Base-by-base conservation (phyloP, 2,888 invertebrate species). In the Allygus modestus region DNA sequence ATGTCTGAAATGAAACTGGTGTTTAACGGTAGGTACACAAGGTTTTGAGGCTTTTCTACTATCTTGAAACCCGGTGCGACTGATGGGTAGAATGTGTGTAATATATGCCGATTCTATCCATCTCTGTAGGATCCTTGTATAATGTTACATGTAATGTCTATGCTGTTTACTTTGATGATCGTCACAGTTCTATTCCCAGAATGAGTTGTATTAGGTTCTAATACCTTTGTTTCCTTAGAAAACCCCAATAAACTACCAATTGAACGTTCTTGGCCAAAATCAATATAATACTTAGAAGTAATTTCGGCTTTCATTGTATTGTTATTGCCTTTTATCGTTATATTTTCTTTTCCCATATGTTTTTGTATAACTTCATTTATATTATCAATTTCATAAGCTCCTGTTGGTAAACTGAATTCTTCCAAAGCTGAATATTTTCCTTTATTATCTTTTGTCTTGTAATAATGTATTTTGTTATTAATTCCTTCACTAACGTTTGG, bases 61-160 rank as follows among this genome's bases (percentile, higher is more conserved):
- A 61, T 81, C n/a, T 81, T 61, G 37, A 81, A 81, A 26, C 81
- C 81, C 1, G 61, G 61, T 2, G 81, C 31, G 17, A 81, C 81
- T 4, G 81, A 28, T 28, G 58, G 58, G 20, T 58, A 54, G 26
- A 81, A 61, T 26, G 61, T 61, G 26, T 81, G 81, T 7, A 81
- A 20, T 58, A 81, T 81, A 28, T 81, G 81, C n/a, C 20, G 5
- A 23, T 81, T 61, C 0, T 20, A 17, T n/a, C 81, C 81, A 61
- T 81, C 23, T 61, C 43, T 81, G 43, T 81, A 81, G 0, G 61
- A 58, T 11, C 81, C 81, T 17, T 43, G 51, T 17, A 71, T 17
- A 26, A 82, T 82, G 28, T 82, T 82, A 26, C 82, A 82, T 33
- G 46, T 81, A 37, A 81, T 20, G 17, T 81, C 37, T 33, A 81